A percentile compares a stretch with the other conserved stretches of the same genome.
Evolutionary conservation across 2,888 invertebrate genomes (phyloP).

Genomic region (Hydrotaea diabolus): DNA sequence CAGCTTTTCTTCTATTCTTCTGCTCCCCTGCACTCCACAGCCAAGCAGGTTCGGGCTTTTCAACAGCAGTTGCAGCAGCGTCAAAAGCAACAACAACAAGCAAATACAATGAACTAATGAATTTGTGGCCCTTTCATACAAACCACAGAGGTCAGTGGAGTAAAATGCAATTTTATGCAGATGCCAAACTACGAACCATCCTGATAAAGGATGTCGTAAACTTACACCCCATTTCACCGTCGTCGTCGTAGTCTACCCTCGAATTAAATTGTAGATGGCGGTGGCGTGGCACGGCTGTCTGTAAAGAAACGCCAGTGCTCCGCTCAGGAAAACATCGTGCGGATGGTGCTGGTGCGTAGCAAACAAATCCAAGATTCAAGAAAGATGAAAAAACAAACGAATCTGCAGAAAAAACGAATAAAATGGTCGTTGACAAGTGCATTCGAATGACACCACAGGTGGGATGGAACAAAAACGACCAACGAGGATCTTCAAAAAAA

Average conservation of each 20-base stretch:
- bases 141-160: constrained; percentile 59
- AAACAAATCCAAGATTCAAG: constrained; percentile 6
- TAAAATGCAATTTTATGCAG: constrained; percentile 58
- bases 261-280: neutral
- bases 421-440: constrained; percentile 61
- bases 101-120: constrained; percentile 63
- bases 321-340: neutral
- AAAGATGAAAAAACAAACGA: constrained; percentile 1
- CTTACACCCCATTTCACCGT: constrained; percentile 31
- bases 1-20: neutral
- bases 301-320: neutral
- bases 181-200: constrained; percentile 29
- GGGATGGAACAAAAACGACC: constrained; percentile 35
- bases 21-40: neutral
- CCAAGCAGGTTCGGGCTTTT: too few relatives aligned
- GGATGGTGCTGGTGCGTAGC: neutral
- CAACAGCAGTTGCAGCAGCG: neutral
- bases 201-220: constrained; percentile 34
- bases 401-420: constrained; percentile 38
- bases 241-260: neutral
- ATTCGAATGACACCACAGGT: constrained; percentile 62
- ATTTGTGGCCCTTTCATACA: constrained; percentile 46
- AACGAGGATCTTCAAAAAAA: constrained; percentile 7
- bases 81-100: neutral
- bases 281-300: neutral